phyloP scores from a whole-genome alignment of 1,140 invertebrate species.

The Ceratina australensis region DNA sequence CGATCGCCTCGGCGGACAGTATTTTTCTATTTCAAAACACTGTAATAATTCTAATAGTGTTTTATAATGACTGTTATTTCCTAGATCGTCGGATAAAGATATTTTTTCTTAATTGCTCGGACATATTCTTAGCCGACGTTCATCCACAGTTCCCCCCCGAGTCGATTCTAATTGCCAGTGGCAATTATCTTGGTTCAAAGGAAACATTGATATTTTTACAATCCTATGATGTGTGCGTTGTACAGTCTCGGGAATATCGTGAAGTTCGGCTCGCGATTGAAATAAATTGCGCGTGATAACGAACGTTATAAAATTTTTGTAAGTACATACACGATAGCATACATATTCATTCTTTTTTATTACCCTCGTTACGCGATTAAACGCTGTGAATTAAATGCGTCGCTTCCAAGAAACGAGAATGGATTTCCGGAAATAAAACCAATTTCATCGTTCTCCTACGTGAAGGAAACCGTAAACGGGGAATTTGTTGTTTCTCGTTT shows the following conservation, averaged over 20 bases:
- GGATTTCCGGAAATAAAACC: background rate
- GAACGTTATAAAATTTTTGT: too few relatives aligned
- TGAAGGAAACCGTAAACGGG: background rate
- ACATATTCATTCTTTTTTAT: slow-evolving; percentile 10
- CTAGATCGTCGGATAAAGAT: slow-evolving; percentile 3
- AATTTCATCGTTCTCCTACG: background rate
- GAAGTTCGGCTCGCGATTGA: background rate
- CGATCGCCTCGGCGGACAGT: too few relatives aligned
- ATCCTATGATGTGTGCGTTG: background rate
- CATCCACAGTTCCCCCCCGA: background rate
- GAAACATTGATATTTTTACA: background rate
- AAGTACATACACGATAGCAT: background rate
- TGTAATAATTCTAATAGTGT: slow-evolving; percentile 8
- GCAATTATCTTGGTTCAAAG: background rate
- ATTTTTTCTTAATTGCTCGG: background rate
- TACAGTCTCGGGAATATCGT: too few relatives aligned
- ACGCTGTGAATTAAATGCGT: background rate
- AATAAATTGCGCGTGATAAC: background rate
- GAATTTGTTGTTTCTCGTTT: slow-evolving; percentile 13
- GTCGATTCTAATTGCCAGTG: background rate
- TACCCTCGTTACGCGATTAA: background rate
- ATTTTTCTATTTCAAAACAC: background rate
- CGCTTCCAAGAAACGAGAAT: background rate
- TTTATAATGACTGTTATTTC: slow-evolving; percentile 14
- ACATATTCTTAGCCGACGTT: slow-evolving; percentile 1